Base-by-base conservation (phyloP, 2,888 invertebrate species). In the Drosophila formosana region DNA sequence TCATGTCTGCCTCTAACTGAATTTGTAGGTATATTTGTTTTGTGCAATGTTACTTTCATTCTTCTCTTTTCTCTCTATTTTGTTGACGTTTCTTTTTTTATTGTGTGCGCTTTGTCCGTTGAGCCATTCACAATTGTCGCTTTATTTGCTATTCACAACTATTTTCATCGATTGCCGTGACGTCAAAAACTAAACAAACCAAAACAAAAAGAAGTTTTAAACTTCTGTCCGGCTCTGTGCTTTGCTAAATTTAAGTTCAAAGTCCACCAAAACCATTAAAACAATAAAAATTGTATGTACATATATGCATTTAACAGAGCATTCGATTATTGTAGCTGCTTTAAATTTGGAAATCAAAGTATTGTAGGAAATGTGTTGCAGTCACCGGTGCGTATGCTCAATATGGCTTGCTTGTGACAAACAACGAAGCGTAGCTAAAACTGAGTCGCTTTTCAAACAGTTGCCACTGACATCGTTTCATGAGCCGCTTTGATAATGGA, bases 121-220 rank as follows among this genome's bases (percentile, higher is more conserved):
- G 78, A 83, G 71, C 75, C 75, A 66, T 80, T 62, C 70, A 72
- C 72, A 78, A 83, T 83, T 75, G 75, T 86, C 87, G 88, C 83
- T 88, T 83, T 83, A 88, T 86, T 83, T 83, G 84, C 78, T 78
- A 86, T 80, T 86, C 80, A 83, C 83, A 83, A 88, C 83, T 72
- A 78, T 83, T 86, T 83, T 66, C 53, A 86, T 80, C 86, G 88
- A 86, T 77, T 77, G 66, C 30, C 63, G 26, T 52, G 41, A 39
- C 62, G 52, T n/a, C 63, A 46, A 39, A 56, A 41, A 37, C 63
- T 58, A 49, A n/a, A 37, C 11, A 56, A 56, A 56, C 45, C 13
- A 53, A 37, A 43, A 66, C 65, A 41, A 39, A 41, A 58, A 47
- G 18, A 30, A 34, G 43, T 47, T 30, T 46, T 39, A 58, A 62